These are phyloP conservation scores for Rhysida immarginata DNA, from an alignment of 1,140 invertebrate species.

Conservation along the genomic window DNA sequence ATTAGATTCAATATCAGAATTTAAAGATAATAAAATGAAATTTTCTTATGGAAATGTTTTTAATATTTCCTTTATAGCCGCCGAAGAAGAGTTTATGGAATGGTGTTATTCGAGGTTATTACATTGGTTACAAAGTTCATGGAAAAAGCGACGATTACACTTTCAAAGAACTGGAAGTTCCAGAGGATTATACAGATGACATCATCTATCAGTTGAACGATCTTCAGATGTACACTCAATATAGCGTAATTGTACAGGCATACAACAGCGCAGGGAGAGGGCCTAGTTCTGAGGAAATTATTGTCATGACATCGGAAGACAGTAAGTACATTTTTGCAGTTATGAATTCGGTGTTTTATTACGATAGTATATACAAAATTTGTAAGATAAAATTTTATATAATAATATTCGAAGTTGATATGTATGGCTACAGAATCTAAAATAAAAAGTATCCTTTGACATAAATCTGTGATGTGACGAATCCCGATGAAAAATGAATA, in stretches of 20 bases:
- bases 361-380: not conserved
- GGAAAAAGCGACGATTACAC: slow-evolving; percentile 24
- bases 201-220: slow-evolving; percentile 46
- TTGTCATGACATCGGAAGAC: slow-evolving; percentile 64
- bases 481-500: too few relatives aligned
- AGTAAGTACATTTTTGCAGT: slow-evolving; percentile 39
- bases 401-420: too few relatives aligned
- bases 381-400: too few relatives aligned
- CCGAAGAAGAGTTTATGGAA: too few relatives aligned
- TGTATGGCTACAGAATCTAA: too few relatives aligned
- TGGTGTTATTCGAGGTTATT: slow-evolving; percentile 77
- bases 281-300: slow-evolving; percentile 73
- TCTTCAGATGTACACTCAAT: slow-evolving; percentile 79
- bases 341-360: not conserved
- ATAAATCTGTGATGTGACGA: too few relatives aligned
- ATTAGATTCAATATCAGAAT: too few relatives aligned
- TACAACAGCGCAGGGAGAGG: slow-evolving; percentile 89
- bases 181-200: slow-evolving; percentile 20
- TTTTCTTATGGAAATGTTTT: too few relatives aligned
- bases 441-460: too few relatives aligned
- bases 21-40: too few relatives aligned
- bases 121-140: slow-evolving; percentile 37
- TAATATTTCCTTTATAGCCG: not conserved
- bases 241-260: slow-evolving; percentile 86
- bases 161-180: slow-evolving; percentile 20